These are phyloP conservation scores for Zaprionus kolodkinae DNA, from an alignment of 1,140 invertebrate species.

Conservation along the genomic window DNA sequence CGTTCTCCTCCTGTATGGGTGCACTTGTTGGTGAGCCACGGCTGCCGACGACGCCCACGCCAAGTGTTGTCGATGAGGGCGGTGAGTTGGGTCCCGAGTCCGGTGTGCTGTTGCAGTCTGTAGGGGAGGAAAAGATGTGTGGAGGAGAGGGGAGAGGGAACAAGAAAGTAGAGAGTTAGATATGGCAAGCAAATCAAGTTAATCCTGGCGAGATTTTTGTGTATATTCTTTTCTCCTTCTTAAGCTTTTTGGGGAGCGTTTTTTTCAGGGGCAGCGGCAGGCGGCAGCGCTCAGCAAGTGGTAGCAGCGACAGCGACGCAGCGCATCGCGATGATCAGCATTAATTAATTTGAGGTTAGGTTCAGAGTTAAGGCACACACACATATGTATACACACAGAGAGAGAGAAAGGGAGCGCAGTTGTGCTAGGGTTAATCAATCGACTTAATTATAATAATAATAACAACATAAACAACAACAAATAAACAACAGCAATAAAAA, in stretches of 20 bases:
- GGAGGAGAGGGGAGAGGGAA: no score
- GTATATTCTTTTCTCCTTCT: neutral
- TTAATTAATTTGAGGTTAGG: slow-evolving; percentile 32
- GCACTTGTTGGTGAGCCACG: slow-evolving; percentile 86
- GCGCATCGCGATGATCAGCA: neutral
- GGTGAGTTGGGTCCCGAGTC: slow-evolving; percentile 93
- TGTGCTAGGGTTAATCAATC: slow-evolving; percentile 34
- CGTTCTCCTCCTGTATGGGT: slow-evolving; percentile 90
- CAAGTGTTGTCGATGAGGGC: slow-evolving; percentile 87
- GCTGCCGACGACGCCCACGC: slow-evolving; percentile 84
- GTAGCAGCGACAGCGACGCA: neutral
- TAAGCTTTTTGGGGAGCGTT: neutral
- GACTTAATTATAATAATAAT: slow-evolving; percentile 17
- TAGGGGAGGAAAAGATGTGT: neutral
- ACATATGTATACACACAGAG: no score
- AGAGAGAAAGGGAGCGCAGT: neutral
- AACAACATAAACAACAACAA: slow-evolving; percentile 33
- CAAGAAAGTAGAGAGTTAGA: neutral
- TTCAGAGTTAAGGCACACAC: slow-evolving; percentile 19
- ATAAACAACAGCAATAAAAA: slow-evolving; percentile 19
- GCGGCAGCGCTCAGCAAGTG: slow-evolving; percentile 7
- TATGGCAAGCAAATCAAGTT: neutral
- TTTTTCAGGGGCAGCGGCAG: slow-evolving; percentile 10
- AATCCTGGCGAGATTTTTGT: neutral
- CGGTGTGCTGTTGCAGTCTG: slow-evolving; percentile 88